phyloP scores from a whole-genome alignment of 1,140 invertebrate genomes.

The Dolichoris vasculosae region DNA sequence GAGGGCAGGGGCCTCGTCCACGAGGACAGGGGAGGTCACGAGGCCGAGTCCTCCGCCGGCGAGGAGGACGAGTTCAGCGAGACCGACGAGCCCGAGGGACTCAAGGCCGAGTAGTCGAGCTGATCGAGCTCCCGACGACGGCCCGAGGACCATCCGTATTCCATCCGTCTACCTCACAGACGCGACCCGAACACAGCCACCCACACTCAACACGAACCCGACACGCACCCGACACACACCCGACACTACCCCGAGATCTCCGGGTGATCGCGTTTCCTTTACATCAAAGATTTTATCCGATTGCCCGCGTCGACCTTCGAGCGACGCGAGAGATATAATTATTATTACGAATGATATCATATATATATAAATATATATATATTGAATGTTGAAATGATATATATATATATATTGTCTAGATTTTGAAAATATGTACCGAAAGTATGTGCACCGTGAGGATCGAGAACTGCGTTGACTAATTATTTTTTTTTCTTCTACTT shows the following conservation, averaged over 20 bases:
- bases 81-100: conserved; percentile 66
- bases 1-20: conserved; percentile 65
- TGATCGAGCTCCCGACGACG: too few species aligned
- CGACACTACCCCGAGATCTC: not conserved
- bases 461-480: not conserved
- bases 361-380: not conserved
- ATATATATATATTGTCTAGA: not conserved
- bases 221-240: not conserved
- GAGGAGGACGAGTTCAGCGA: conserved; percentile 72
- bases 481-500: not conserved
- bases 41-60: conserved; percentile 62
- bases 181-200: not conserved
- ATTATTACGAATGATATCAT: not conserved
- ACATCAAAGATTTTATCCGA: conserved; percentile 8
- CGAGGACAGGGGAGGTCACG: conserved; percentile 60
- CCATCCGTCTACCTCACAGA: not conserved
- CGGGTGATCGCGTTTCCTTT: not conserved
- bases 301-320: not conserved
- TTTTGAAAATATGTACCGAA: conserved; percentile 14
- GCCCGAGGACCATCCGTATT: not conserved
- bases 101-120: conserved; percentile 69
- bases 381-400: too few species aligned
- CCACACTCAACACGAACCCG: not conserved
- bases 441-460: not conserved
- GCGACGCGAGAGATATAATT: not conserved